Conservation (phyloP, 1,140 invertebrate genomes). For the Lucilia cuprina region DNA sequence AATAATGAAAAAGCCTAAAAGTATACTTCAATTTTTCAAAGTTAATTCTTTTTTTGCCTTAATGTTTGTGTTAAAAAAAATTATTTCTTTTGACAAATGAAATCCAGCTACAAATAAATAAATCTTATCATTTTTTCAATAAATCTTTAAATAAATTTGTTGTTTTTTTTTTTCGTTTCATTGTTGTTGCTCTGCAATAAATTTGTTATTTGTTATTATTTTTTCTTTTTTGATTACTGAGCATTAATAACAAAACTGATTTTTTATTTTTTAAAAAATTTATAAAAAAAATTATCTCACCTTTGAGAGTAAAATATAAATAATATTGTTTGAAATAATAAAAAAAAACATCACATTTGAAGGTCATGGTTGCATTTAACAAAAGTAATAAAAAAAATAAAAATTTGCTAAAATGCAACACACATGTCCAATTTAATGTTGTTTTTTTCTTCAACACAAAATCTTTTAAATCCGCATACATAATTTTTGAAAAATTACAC, state of each 20-base stretch:
- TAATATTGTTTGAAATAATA: too few relatives aligned
- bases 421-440: not conserved
- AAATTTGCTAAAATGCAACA: not conserved
- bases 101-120: not conserved
- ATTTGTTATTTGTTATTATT: not conserved
- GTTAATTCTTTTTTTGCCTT: not conserved
- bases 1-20: not conserved
- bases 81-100: slow-evolving; percentile 3
- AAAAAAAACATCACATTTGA: not conserved
- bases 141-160: not conserved
- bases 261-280: too few relatives aligned
- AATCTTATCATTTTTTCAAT: not conserved
- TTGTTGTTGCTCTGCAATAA: not conserved
- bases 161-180: not conserved
- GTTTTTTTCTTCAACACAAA: not conserved
- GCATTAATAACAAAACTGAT: not conserved
- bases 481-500: not conserved
- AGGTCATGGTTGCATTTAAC: not conserved
- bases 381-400: not conserved
- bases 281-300: not conserved
- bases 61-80: not conserved
- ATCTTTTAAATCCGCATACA: not conserved
- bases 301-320: not conserved
- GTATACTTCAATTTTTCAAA: not conserved
- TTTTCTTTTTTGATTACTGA: not conserved